Evolutionary conservation across 2,888 invertebrate species (phyloP), one percentile per base, ranked within the genome.

Genomic region (Aelia acuminata): DNA sequence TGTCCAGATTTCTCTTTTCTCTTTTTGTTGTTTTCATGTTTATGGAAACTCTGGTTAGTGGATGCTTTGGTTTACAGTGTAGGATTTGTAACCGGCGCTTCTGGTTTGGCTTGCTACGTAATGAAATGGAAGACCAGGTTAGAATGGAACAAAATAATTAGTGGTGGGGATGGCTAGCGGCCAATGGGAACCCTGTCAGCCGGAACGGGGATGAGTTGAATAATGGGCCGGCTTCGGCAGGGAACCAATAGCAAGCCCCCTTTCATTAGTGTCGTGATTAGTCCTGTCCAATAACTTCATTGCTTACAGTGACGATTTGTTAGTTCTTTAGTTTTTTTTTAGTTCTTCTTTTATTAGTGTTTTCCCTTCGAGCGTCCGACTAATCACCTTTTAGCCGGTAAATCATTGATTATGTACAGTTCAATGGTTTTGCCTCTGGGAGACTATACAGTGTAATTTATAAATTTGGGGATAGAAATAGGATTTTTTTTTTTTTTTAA

Each of bases 211-310:
- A 22, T 80, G 80, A 39, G 43, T 80, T 80, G 43, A 47, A 80
- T 80, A 80, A 80, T 80, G 80, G 43, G 10, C 43, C n/a, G 80
- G 63, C 31, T 70, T 70, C 63, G 63, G 63, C 26, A 70, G 63
- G 31, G 18, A 80, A 47, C 80, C 80, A 80, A 80, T 80, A 80
- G 80, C 22, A 43, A n/a, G 13, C 43, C 22, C 13, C 39, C 80
- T 80, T 80, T 80, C 80, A 80, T 80, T 80, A 80, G 80, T 80
- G 80, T 47, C 39, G 43, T 80, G 80, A 80, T 80, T 47, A 80
- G 80, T 80, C 80, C 80, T 80, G 80, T 47, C 43, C 43, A 39
- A 70, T 70, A 70, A 70, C 63, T 70, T 70, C 63, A 70, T 70
- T 35, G 31, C 63, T 63, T 57, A n/a, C 57, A 57, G 26, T 57